Evolutionary conservation across 2,113 vertebrate species (phyloP).

Genomic region (Mystacornis crossleyi): DNA sequence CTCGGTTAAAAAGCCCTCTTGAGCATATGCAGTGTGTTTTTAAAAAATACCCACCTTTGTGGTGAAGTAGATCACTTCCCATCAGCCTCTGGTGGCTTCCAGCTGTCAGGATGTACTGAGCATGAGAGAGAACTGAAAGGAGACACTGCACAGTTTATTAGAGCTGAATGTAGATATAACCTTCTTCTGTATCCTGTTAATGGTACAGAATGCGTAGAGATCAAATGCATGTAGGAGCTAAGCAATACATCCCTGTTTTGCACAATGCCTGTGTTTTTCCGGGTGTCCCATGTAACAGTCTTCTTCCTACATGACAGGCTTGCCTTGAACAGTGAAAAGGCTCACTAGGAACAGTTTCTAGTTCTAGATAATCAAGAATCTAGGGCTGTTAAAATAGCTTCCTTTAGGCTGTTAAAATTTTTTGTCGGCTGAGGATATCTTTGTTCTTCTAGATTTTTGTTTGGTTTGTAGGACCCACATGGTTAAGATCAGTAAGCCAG

Average conservation of each 20-base stretch:
- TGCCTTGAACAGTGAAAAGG: neutral
- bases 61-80: neutral
- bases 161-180: neutral
- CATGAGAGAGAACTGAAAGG: neutral
- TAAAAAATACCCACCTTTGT: neutral
- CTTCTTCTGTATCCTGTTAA: neutral
- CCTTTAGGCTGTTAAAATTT: neutral
- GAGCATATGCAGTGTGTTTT: neutral
- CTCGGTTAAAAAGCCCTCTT: neutral
- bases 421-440: neutral
- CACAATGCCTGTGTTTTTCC: neutral
- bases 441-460: neutral
- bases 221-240: neutral
- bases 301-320: neutral
- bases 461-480: neutral
- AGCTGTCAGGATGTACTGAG: neutral
- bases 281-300: neutral
- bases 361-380: neutral
- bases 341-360: neutral
- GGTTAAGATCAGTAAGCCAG: neutral
- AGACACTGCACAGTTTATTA: neutral
- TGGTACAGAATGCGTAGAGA: neutral
- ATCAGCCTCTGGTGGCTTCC: neutral
- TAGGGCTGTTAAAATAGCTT: neutral
- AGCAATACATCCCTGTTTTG: neutral